A percentile compares a stretch with the other conserved stretches of the same genome.
Conservation (phyloP, 2,888 invertebrate genomes). For the Cerastoderma edule region DNA sequence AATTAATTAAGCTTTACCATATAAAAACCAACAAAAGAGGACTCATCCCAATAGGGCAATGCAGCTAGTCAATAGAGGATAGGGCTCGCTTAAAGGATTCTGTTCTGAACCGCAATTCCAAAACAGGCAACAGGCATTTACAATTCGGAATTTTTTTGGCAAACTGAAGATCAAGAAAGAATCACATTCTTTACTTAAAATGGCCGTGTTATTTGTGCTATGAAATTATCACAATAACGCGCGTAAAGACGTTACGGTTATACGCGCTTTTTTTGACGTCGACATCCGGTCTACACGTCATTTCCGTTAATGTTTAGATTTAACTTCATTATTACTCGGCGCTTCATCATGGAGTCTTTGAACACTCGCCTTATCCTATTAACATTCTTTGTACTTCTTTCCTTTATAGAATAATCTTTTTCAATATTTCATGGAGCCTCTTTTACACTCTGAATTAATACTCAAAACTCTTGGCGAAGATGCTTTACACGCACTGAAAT, state of each 20-base stretch:
- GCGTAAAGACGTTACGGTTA: neutral
- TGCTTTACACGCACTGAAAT: slow-evolving; percentile 36
- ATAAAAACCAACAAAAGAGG: no score
- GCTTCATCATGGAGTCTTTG: neutral
- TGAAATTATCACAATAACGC: no score
- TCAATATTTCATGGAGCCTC: slow-evolving; percentile 7
- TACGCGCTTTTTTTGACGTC: neutral
- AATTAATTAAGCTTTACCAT: no score
- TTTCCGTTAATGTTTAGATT: slow-evolving; percentile 8
- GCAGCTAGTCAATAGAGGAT: no score
- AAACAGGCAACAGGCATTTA: no score
- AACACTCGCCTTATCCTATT: neutral
- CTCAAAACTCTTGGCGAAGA: slow-evolving; percentile 10
- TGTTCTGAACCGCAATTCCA: no score
- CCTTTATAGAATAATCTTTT: neutral
- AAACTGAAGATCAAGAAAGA: no score
- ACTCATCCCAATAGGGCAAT: no score
- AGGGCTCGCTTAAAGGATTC: no score
- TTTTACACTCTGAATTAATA: slow-evolving; percentile 12
- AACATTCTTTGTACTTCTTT: neutral
- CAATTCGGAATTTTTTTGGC: no score
- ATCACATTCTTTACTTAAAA: no score
- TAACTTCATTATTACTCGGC: neutral
- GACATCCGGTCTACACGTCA: neutral
- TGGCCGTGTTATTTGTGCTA: no score